Percentiles rank a stretch among this genome's conserved stretches.
phyloP scores from a whole-genome alignment of 2,797 vertebrate genomes.

The Cyprinella venusta region DNA sequence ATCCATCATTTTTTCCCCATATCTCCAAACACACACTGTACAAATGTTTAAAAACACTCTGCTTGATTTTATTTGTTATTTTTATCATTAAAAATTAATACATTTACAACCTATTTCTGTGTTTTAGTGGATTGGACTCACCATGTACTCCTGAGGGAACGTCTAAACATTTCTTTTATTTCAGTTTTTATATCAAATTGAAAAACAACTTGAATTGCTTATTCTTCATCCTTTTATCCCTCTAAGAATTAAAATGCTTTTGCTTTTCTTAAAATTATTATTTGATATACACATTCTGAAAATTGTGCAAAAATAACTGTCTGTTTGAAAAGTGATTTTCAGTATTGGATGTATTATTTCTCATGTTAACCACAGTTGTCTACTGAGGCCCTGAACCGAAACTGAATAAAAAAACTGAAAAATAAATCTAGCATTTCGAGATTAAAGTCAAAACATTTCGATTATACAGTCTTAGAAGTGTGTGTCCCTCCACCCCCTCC shows the following conservation, averaged over 20 bases:
- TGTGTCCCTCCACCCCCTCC: no score
- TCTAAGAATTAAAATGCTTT: background rate
- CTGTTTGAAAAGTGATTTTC: no score
- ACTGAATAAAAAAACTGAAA: no score
- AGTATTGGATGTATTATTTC: no score
- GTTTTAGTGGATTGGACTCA: slow-evolving; percentile 27
- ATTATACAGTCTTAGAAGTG: no score
- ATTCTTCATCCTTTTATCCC: background rate
- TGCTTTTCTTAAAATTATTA: background rate
- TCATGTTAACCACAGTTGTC: no score
- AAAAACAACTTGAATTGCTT: background rate
- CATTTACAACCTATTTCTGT: background rate
- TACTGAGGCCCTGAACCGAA: no score
- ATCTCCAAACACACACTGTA: background rate
- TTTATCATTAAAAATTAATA: background rate
- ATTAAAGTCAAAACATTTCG: no score
- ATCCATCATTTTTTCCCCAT: slow-evolving; percentile 19
- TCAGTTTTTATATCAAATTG: background rate
- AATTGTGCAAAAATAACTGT: no score
- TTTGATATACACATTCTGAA: no score
- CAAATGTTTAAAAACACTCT: background rate
- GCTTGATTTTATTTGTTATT: background rate
- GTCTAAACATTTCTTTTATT: background rate
- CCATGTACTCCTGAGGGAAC: slow-evolving; percentile 28
- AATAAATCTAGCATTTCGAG: no score